Base-by-base conservation (phyloP, 1,140 invertebrate species). In the Lamellibrachia luymesi region DNA sequence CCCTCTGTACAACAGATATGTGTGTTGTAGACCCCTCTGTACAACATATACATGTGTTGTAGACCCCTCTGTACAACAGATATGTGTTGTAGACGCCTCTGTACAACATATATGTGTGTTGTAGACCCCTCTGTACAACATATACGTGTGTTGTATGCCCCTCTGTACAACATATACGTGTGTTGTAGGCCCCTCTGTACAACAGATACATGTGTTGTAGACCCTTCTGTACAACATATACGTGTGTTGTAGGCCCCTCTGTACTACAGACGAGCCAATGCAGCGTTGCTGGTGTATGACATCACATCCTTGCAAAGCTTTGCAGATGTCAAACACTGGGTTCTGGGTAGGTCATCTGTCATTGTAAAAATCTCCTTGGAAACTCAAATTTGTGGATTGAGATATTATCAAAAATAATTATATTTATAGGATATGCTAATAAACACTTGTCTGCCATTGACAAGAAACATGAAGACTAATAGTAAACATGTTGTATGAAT, bases 261-360 rank as follows among this genome's bases (percentile, higher is more conserved):
- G 93, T 93, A 93, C 91, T 93, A 93, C 91, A 89, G 93, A 27
- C 50, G 91, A 8, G 89, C 93, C 80, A 91, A 90, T 90, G 93
- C 93, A 91, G 93, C 93, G 2, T n/a, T 93, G 38, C 90, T 93
- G 25, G 93, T 93, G 27, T 93, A 93, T 91, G 93, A 93, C 90
- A 90, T 93, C 93, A 93, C 93, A 52, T 92, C 92, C 51, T 38
- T 50, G 27, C 5, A 92, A 52, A 51, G 49, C 50, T 92, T 92
- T 92, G 92, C 50, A 22, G 92, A 92, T 10, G 51, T 92, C 27
- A 50, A 92, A 92, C 52, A 50, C 27, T 92, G 92, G 92, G 92
- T 92, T 17, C 50, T 52, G 51, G 92, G 92, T 92, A 64, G 50
- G 92, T 91, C 13, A 38, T 17, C 5, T 49, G 90, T 91, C 50